These are phyloP conservation scores for Phyllostomus hastatus DNA, from an alignment of 2,113 vertebrate genomes.

Conservation along the genomic window DNA sequence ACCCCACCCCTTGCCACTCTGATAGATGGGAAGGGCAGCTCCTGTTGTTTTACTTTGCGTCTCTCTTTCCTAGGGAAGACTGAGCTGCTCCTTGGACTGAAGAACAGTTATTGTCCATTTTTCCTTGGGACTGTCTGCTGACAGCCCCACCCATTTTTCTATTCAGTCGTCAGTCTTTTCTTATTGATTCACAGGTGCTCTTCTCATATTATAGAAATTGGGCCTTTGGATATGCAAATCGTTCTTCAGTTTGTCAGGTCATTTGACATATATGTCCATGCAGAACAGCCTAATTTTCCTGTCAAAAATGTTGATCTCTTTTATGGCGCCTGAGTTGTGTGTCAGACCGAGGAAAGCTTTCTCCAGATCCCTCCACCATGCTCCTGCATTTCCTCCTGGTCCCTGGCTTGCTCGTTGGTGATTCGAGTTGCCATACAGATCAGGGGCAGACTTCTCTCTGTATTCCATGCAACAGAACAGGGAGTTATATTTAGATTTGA, in stretches of 20 bases:
- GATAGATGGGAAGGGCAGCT: accelerated
- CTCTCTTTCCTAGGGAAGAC: neutral
- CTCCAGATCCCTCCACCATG: neutral
- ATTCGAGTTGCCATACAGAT: neutral
- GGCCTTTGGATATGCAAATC: neutral
- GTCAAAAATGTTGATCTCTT: neutral
- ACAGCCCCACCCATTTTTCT: neutral
- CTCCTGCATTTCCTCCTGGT: neutral
- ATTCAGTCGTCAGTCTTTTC: neutral
- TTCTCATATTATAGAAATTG: neutral
- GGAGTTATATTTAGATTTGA: neutral
- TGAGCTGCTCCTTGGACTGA: neutral
- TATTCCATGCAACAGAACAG: too few relatives aligned
- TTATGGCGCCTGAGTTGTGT: neutral
- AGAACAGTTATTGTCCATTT: neutral
- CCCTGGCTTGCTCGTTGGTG: neutral
- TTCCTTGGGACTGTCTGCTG: neutral
- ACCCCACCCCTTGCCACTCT: neutral
- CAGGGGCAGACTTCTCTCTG: neutral
- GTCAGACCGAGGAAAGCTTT: neutral
- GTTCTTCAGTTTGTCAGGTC: neutral
- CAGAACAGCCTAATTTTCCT: neutral
- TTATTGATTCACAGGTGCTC: neutral
- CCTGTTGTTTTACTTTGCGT: too few relatives aligned
- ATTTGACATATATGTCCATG: neutral